Conservation (phyloP, 2,113 vertebrate species). For the Dascyllus trimaculatus region DNA sequence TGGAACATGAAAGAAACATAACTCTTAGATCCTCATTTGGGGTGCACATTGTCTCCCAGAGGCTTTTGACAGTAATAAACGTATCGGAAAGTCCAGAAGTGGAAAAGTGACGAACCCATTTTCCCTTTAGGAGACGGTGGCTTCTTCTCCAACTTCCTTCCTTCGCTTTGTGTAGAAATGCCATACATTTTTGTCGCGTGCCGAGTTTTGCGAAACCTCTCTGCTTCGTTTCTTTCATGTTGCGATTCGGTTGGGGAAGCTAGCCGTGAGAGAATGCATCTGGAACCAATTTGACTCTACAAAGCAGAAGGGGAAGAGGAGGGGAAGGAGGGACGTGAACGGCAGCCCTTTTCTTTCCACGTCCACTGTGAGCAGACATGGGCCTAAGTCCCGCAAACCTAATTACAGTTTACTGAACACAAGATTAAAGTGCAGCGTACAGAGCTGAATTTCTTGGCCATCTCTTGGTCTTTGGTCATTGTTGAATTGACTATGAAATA, state of each 20-base stretch:
- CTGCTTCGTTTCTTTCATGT: conserved; percentile 60
- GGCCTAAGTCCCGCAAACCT: conserved; percentile 58
- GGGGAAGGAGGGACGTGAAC: conserved; percentile 60
- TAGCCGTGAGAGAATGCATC: conserved; percentile 79
- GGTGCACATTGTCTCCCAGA: conserved; percentile 56
- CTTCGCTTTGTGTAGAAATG: conserved; percentile 34
- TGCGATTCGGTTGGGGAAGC: conserved; percentile 65
- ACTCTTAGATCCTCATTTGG: conserved; percentile 71
- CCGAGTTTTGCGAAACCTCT: conserved; percentile 25
- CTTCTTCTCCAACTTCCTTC: not conserved
- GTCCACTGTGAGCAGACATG: conserved; percentile 63
- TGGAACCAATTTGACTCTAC: conserved; percentile 83
- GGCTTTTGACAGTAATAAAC: not conserved
- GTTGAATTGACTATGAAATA: conserved; percentile 31
- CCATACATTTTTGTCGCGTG: conserved; percentile 48
- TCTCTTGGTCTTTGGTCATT: conserved; percentile 10
- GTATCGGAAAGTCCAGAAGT: not conserved
- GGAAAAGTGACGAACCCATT: not conserved
- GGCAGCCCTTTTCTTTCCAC: conserved; percentile 59
- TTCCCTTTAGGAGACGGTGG: not conserved
- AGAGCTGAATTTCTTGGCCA: conserved; percentile 26
- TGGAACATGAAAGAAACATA: conserved; percentile 68
- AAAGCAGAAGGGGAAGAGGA: conserved; percentile 60
- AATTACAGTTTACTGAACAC: conserved; percentile 64
- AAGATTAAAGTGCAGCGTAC: conserved; percentile 61